Evolutionary conservation across 2,888 invertebrate species (phyloP), one percentile per base, ranked within the genome.

Genomic region (Caenorhabditis doughertyi): DNA sequence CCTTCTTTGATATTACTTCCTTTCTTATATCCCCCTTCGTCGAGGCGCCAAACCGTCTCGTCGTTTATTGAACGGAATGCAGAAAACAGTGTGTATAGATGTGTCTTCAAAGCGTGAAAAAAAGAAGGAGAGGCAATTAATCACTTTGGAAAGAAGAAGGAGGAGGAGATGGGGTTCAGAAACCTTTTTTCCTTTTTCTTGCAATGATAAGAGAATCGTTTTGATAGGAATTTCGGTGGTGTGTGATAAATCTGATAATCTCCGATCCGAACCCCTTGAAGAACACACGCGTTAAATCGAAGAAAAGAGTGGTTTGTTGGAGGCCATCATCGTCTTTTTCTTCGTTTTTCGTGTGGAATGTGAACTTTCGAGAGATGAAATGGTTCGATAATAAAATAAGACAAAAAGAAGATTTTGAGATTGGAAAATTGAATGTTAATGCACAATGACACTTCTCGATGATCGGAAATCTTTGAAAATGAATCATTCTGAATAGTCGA

Each of bases 181-280:
- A 70, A 35, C 67, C 67, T 53, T 53, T 9, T 25, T 23, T 21
- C 53, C 25, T 23, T 51, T 39, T 8, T 39, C 27, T 51, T 55
- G 35, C n/a, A n/a, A n/a, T n/a, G n/a, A n/a, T n/a, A n/a, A n/a
- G n/a, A n/a, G n/a, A n/a, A n/a, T 56, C 29, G 27, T 8, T 8
- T 5, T 32, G 44, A 29, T 13, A 58, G 70, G 53, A 70, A 56
- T 68, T 56, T 47, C 35, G 13, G 16, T 44, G 51, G 53, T 25
- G 70, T 58, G 71, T 71, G 71, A 71, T 71, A 71, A 71, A 71
- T 71, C 60, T 71, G 71, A 71, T 71, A 60, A 70, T 39, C 39
- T 39, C 39, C 39, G 39, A 39, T n/a, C n/a, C n/a, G n/a, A n/a
- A n/a, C n/a, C n/a, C n/a, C n/a, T n/a, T 64, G 39, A 39, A 11